phyloP scores from a whole-genome alignment of 1,140 invertebrate genomes.

The Drosophila burlai region DNA sequence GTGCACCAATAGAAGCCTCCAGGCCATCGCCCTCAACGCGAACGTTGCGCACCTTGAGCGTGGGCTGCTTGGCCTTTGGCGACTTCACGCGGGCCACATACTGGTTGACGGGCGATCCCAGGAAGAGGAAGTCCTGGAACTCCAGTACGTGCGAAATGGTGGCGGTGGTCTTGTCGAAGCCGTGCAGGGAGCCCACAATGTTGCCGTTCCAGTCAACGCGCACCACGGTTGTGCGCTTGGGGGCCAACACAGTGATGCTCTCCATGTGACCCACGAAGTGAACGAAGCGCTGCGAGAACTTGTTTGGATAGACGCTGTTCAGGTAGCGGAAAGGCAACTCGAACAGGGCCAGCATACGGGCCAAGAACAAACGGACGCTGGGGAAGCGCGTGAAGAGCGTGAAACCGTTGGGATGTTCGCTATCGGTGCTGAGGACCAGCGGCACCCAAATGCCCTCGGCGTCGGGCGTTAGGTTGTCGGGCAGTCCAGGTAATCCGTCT shows the following conservation, averaged over 20 bases:
- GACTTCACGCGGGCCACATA: conserved; percentile 88
- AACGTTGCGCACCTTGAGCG: conserved; percentile 82
- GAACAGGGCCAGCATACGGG: conserved; percentile 86
- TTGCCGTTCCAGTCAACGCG: conserved; percentile 88
- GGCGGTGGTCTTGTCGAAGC: conserved; percentile 85
- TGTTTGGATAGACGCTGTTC: conserved; percentile 86
- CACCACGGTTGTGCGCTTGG: conserved; percentile 86
- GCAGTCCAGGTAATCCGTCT: conserved; percentile 91
- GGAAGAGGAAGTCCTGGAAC: conserved; percentile 86
- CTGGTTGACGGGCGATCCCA: conserved; percentile 89
- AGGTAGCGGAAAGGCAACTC: conserved; percentile 87
- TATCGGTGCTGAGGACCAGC: conserved; percentile 86
- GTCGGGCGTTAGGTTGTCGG: conserved; percentile 90
- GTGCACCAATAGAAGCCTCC: conserved; percentile 67
- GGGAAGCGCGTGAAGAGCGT: conserved; percentile 87
- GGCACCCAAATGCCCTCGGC: conserved; percentile 89
- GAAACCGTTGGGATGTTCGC: conserved; percentile 85
- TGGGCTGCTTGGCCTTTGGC: conserved; percentile 85
- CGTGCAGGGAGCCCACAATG: conserved; percentile 88
- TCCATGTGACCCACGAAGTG: conserved; percentile 86
- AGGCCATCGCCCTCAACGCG: conserved; percentile 74
- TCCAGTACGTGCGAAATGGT: conserved; percentile 88
- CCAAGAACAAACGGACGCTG: conserved; percentile 87
- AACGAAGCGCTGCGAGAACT: conserved; percentile 66
- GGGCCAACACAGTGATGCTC: conserved; percentile 64